Conservation (phyloP, 2,888 invertebrate species). For the Spisula subtruncata region DNA sequence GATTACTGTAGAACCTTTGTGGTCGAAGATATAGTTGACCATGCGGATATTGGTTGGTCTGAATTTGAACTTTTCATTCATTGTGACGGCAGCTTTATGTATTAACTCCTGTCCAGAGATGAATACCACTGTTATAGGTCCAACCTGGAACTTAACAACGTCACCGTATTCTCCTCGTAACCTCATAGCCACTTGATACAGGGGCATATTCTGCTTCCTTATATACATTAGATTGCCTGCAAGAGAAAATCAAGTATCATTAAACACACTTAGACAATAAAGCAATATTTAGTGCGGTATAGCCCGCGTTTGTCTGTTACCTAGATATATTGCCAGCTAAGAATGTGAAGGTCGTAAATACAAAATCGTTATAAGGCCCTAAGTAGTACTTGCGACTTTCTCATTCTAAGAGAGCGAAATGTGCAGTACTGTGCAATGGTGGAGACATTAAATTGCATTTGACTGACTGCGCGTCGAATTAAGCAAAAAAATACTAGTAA, state of each 20-base stretch:
- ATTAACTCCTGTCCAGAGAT: conserved; percentile 43
- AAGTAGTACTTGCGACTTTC: too few relatives aligned
- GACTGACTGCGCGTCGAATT: too few relatives aligned
- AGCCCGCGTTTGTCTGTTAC: too few relatives aligned
- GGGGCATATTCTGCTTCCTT: not conserved
- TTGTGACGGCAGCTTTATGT: conserved; percentile 46
- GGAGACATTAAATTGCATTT: too few relatives aligned
- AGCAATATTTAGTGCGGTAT: too few relatives aligned
- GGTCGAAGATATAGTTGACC: conserved; percentile 39
- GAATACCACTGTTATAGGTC: conserved; percentile 17
- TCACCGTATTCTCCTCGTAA: conserved; percentile 58
- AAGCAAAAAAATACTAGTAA: too few relatives aligned
- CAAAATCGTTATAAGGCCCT: too few relatives aligned
- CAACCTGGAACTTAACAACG: conserved; percentile 53
- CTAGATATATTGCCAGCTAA: too few relatives aligned
- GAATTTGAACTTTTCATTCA: conserved; percentile 53
- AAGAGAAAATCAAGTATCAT: not conserved
- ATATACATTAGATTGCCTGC: conserved; percentile 31
- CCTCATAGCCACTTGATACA: conserved; percentile 32
- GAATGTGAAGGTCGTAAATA: too few relatives aligned
- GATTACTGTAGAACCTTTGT: conserved; percentile 45
- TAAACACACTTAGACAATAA: too few relatives aligned
- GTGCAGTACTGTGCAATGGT: too few relatives aligned
- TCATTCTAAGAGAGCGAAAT: too few relatives aligned
- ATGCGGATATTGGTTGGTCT: conserved; percentile 53